Base-by-base conservation (phyloP, 2,888 invertebrate genomes). In the Sericinus montela region DNA sequence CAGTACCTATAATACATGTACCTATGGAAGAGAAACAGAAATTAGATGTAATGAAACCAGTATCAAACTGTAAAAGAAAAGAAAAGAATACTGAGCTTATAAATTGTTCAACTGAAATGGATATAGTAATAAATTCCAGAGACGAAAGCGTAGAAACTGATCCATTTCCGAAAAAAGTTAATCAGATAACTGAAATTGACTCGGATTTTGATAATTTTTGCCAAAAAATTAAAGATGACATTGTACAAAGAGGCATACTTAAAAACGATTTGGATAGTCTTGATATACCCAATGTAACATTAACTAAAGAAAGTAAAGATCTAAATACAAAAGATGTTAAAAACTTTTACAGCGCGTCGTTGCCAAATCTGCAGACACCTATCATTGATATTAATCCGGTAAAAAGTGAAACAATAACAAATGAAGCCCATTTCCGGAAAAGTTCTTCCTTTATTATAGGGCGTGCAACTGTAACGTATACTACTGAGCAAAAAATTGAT, bases 251-350 rank as follows among this genome's bases (percentile, higher is more conserved):
- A 7, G 69, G 77, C 46, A 1, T 19, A n/a, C 45, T 64, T 10
- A 67, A 65, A 48, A 62, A 72, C 50, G 55, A 65, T 37, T 85
- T 75, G 59, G 87, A 85, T 60, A 79, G 68, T 63, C 82, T 87
- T 14, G 71, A 79, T 53, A 78, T 87, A 78, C 87, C 87, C 65
- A 81, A 85, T 69, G 76, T 87, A 46, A 76, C 77, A 34, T 67
- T 87, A 60, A 77, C 63, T 44, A 81, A 77, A 56, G 81, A 79
- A 54, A 81, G 69, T 57, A 67, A 53, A 49, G 69, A 72, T 52
- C 45, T 56, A 54, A 57, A 65, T 59, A 80, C 72, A 71, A 71
- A 70, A 29, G 65, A 71, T 14, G 51, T 62, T 57, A 56, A 65
- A 30, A 65, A 58, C 34, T 56, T 74, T 37, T 59, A 64, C 48